Evolutionary conservation across 2,113 vertebrate species (phyloP).

Genomic region (Paradoxurus hermaphroditus): DNA sequence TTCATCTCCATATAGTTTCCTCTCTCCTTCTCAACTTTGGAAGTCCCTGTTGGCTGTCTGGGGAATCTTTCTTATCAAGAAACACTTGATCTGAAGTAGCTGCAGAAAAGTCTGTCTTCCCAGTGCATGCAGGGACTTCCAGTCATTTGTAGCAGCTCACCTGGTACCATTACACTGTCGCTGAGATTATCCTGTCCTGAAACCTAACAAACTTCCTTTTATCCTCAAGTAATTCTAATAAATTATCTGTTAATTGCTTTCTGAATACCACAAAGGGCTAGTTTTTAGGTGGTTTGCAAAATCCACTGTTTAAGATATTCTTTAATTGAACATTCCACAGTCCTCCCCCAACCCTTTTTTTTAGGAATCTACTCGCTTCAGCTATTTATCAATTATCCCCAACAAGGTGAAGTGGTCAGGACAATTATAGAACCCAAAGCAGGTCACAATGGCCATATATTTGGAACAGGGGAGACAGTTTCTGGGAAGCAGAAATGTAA

Average conservation of each 20-base stretch:
- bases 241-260: neutral
- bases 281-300: neutral
- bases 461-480: neutral
- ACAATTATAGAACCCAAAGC: neutral
- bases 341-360: neutral
- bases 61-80: neutral
- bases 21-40: neutral
- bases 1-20: neutral
- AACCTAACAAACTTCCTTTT: neutral
- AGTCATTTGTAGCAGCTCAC: neutral
- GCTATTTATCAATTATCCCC: neutral
- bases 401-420: neutral
- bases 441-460: neutral
- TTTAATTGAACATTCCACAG: neutral
- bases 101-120: neutral
- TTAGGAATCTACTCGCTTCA: neutral
- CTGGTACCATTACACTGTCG: neutral
- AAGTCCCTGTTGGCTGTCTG: neutral
- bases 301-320: neutral
- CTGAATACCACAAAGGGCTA: neutral
- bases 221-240: neutral
- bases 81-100: neutral
- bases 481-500: neutral
- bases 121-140: neutral
- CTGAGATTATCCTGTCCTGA: neutral